Percentiles rank a stretch among this genome's conserved stretches.
Evolutionary conservation across 92 coral and sea anemone species (phyloP).

Genomic region (Ricordea florida): DNA sequence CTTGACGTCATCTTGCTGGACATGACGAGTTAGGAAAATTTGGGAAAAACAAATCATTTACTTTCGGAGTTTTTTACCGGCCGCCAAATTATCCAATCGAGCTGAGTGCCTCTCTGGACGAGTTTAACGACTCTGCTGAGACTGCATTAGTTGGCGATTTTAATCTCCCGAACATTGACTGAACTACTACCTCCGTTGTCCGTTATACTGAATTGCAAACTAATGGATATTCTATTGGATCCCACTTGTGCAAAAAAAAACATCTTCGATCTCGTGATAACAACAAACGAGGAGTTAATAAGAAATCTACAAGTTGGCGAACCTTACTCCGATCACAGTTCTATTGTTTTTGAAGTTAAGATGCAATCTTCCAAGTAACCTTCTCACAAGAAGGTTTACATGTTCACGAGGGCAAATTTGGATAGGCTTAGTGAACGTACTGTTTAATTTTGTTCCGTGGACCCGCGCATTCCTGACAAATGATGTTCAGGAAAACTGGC

Average conservation of each 20-base stretch:
- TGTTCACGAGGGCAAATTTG: slow-evolving; percentile 3
- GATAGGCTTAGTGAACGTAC: slow-evolving; percentile 16
- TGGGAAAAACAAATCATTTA: neutral
- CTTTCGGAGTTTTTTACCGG: neutral
- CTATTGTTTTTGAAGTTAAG: slow-evolving; percentile 8
- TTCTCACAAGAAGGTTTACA: slow-evolving; percentile 1
- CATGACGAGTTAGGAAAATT: too few species aligned
- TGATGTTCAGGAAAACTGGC: slow-evolving; percentile 15
- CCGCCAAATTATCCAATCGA: neutral
- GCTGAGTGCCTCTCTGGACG: neutral
- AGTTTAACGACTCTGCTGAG: neutral
- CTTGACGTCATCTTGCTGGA: too few species aligned
- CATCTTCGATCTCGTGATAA: slow-evolving; percentile 6
- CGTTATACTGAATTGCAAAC: neutral
- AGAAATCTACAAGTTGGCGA: slow-evolving; percentile 22
- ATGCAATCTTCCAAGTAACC: neutral
- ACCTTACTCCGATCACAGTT: slow-evolving; percentile 17
- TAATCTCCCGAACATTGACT: slow-evolving; percentile 8
- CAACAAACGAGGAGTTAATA: neutral
- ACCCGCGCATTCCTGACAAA: slow-evolving; percentile 5
- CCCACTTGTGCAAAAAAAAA: slow-evolving; percentile 3
- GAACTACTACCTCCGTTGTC: slow-evolving; percentile 3
- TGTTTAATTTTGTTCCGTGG: slow-evolving; percentile 18
- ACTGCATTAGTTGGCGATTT: slow-evolving; percentile 10
- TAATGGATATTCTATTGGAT: neutral